Evolutionary conservation across 2,888 invertebrate genomes (phyloP).

Genomic region (Phytoseiulus persimilis): DNA sequence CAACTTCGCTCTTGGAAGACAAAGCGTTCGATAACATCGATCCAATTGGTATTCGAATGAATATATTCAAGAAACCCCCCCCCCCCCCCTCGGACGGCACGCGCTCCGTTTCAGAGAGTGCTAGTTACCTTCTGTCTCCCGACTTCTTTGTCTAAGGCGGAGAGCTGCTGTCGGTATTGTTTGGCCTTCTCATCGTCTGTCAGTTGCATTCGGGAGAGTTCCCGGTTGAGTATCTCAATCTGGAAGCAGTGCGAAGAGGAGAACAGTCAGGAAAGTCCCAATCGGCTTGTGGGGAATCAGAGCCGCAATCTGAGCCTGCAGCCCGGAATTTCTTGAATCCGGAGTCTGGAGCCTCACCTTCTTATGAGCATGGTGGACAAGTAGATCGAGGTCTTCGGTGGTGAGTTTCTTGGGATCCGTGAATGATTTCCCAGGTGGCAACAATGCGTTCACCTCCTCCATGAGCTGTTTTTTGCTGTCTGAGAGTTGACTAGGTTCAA

Average conservation of each 20-base stretch:
- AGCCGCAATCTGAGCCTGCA: too few relatives aligned
- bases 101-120: too few relatives aligned
- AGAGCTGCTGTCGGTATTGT: slow-evolving; percentile 21
- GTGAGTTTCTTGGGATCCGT: slow-evolving; percentile 52
- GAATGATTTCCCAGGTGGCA: slow-evolving; percentile 62
- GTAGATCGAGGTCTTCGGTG: slow-evolving; percentile 64
- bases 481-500: slow-evolving; percentile 54
- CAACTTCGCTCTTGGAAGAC: slow-evolving; percentile 35
- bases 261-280: too few relatives aligned
- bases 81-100: too few relatives aligned
- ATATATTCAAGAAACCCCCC: too few relatives aligned
- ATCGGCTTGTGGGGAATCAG: too few relatives aligned
- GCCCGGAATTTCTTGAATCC: too few relatives aligned
- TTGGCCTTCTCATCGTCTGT: slow-evolving; percentile 28
- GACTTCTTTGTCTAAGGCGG: slow-evolving; percentile 13
- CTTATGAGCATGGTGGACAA: slow-evolving; percentile 65
- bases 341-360: neutral
- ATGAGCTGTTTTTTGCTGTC: slow-evolving; percentile 53
- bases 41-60: too few relatives aligned
- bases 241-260: neutral
- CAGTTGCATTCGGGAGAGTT: slow-evolving; percentile 29
- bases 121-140: slow-evolving; percentile 28
- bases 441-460: slow-evolving; percentile 57
- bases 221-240: slow-evolving; percentile 8
- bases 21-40: neutral